phyloP scores from a whole-genome alignment of 2,888 invertebrate genomes.

The Scaptomyza parva region DNA sequence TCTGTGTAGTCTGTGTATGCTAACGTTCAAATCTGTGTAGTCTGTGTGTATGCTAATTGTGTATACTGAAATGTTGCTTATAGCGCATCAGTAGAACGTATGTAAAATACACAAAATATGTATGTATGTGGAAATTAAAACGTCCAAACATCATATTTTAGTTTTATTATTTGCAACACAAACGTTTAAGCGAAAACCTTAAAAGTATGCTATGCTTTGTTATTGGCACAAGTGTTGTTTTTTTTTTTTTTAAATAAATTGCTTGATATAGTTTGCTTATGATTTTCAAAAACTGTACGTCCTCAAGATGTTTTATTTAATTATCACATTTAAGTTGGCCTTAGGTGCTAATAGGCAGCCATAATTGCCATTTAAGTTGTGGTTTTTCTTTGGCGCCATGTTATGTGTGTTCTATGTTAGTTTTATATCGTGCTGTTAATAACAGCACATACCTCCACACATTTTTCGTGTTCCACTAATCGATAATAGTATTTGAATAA shows the following conservation, averaged over 20 bases:
- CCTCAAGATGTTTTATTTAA: not conserved
- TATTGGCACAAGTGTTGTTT: not conserved
- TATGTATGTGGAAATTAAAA: not conserved
- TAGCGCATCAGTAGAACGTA: not conserved
- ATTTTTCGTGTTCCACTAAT: no score
- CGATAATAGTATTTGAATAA: no score
- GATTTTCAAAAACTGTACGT: not conserved
- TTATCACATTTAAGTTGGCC: not conserved
- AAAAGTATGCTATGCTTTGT: conserved; percentile 19
- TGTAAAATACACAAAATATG: not conserved
- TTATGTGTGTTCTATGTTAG: not conserved
- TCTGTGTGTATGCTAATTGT: not conserved
- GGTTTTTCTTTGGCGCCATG: conserved; percentile 1
- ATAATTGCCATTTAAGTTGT: not conserved
- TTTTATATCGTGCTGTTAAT: no score
- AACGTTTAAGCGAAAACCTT: not conserved
- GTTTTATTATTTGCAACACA: not conserved
- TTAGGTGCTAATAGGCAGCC: not conserved
- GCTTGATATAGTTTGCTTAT: not conserved
- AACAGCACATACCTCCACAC: no score
- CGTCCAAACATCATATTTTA: not conserved
- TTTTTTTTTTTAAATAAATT: no score
- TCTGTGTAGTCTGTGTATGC: not conserved
- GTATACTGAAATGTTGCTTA: not conserved
- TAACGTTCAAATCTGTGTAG: not conserved